Evolutionary conservation across 2,888 invertebrate species (phyloP).

Genomic region (Deilephila porcellus): DNA sequence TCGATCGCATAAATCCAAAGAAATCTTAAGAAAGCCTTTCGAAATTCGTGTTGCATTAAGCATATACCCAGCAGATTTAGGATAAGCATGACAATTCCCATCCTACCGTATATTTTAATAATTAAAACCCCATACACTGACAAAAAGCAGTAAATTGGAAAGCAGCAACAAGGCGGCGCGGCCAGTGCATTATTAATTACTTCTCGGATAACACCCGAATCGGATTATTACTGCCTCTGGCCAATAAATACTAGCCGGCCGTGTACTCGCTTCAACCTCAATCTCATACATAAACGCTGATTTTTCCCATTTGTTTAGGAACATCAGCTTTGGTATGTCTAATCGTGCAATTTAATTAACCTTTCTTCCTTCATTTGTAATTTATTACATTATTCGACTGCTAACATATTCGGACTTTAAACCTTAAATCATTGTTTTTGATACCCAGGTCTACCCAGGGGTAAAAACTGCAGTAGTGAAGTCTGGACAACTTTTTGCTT

Average conservation of each 20-base stretch:
- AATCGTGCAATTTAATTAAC: not conserved
- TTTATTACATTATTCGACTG: not conserved
- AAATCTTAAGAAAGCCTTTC: too few relatives aligned
- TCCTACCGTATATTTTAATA: not conserved
- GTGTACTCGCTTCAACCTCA: constrained; percentile 10
- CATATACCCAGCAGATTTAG: not conserved
- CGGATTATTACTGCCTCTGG: constrained; percentile 60
- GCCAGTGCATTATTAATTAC: constrained; percentile 63
- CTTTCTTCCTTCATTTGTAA: not conserved
- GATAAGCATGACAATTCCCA: not conserved
- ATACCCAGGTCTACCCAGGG: too few relatives aligned
- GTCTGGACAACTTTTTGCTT: too few relatives aligned
- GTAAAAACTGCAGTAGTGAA: too few relatives aligned
- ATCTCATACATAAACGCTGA: not conserved
- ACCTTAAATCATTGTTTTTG: too few relatives aligned
- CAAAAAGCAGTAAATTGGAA: constrained; percentile 30
- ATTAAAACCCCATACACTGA: constrained; percentile 28
- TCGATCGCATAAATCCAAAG: too few relatives aligned
- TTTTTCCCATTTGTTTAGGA: not conserved
- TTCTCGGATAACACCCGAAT: constrained; percentile 59
- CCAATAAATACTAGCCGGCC: constrained; percentile 27
- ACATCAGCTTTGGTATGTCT: not conserved
- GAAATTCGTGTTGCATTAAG: not conserved
- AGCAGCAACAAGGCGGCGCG: constrained; percentile 41
- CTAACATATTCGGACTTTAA: not conserved